Conservation (phyloP, 2,888 invertebrate species). For the Drosophila tripunctata region DNA sequence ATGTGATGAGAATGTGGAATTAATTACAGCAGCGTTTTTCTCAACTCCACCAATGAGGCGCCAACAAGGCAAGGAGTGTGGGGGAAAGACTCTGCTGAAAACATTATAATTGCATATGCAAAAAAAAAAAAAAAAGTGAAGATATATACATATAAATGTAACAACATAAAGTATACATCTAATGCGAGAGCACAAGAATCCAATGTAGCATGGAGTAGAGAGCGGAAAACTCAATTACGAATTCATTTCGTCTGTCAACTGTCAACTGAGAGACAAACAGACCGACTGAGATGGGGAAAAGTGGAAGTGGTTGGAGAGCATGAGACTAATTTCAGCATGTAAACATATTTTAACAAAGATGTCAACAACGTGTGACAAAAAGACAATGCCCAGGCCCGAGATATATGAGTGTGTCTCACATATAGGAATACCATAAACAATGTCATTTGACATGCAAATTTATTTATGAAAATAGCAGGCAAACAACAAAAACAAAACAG, state of each 20-base stretch:
- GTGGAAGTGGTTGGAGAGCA: constrained; percentile 22
- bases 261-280: constrained; percentile 48
- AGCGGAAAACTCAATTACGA: constrained; percentile 74
- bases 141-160: not conserved
- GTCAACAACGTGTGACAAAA: constrained; percentile 76
- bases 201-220: constrained; percentile 24
- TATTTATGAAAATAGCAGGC: constrained; percentile 77
- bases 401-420: constrained; percentile 55
- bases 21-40: too few species aligned
- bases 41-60: constrained; percentile 34
- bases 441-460: constrained; percentile 80
- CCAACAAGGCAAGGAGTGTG: too few species aligned
- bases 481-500: too few species aligned
- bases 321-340: constrained; percentile 74
- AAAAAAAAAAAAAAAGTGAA: constrained; percentile 17
- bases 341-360: constrained; percentile 80
- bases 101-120: constrained; percentile 49
- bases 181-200: constrained; percentile 39
- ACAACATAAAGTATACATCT: constrained; percentile 29
- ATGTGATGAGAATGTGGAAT: constrained; percentile 62
- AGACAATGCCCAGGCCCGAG: constrained; percentile 44
- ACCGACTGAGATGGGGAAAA: constrained; percentile 11
- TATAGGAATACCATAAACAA: constrained; percentile 80
- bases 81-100: not conserved
- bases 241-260: constrained; percentile 78